Base-by-base conservation (phyloP, 2,888 invertebrate species). In the Folsomia manolachei region DNA sequence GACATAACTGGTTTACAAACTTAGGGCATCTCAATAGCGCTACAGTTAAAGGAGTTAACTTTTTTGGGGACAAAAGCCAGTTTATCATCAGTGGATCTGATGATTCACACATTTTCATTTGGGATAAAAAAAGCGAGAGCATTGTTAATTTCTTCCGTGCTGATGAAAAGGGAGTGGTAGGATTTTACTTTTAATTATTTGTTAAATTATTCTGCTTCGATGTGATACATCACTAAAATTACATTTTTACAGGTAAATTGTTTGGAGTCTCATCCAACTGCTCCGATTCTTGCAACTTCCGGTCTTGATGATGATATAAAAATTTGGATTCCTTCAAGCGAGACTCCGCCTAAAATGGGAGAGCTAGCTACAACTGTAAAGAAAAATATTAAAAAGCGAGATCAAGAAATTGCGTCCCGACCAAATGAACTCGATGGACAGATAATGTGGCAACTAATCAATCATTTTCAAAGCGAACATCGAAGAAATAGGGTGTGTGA, bases 11-110 rank as follows among this genome's bases (percentile, higher is more conserved):
- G n/a, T n/a, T n/a, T n/a, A n/a, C n/a, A n/a, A n/a, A n/a, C n/a
- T n/a, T n/a, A n/a, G n/a, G n/a, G n/a, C n/a, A n/a, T n/a, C n/a
- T 56, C 26, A 27, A 60, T 18, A 18, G 19, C 9, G 19, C 60
- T 60, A 25, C 82, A 88, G 89, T 95, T 73, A 97, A 97, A 84
- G 94, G 95, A 0, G 95, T 97, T 0, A 91, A 94, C 81, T 97
- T 94, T 86, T 97, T 93, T 84, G 97, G 97, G 0, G 93, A 95
- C 0, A 88, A 89, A 80, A 94, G 94, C 78, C 93, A 97, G 84
- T 97, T 89, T 83, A 86, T 97, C 1, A 89, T 97, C 11, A 95
- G 95, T 61, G 97, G 97, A 0, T 95, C 95, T 1, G 97, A 97
- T 83, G 96, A 96, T 84, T 92, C 94, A 7, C 89, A 95, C 82